These are phyloP conservation scores for Xestobium rufovillosum DNA, from an alignment of 2,888 invertebrate genomes.

Conservation along the genomic window DNA sequence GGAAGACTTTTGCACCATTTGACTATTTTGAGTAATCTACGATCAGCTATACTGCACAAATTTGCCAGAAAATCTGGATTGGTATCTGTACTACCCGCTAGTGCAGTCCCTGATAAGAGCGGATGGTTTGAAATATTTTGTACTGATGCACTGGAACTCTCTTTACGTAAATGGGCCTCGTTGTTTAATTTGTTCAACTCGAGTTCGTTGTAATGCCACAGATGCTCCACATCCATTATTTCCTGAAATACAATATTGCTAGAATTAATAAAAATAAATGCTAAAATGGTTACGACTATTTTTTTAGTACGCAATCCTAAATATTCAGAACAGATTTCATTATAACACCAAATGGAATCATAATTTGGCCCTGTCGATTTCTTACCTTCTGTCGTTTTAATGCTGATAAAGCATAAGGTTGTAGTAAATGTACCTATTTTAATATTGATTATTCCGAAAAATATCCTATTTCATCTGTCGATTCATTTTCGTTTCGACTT, in stretches of 20 bases:
- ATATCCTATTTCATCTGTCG: no score
- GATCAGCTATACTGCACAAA: slow-evolving; percentile 90
- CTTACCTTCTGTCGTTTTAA: no score
- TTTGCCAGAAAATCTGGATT: slow-evolving; percentile 82
- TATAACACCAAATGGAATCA: no score
- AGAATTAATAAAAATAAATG: slow-evolving; percentile 5
- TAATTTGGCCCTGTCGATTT: no score
- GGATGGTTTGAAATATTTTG: slow-evolving; percentile 47
- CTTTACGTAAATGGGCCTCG: slow-evolving; percentile 38
- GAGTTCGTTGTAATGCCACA: slow-evolving; percentile 89
- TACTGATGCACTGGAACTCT: slow-evolving; percentile 40
- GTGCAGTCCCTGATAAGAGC: slow-evolving; percentile 50
- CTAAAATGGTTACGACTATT: no score
- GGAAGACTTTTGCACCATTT: slow-evolving; percentile 98
- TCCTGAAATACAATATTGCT: slow-evolving; percentile 51
- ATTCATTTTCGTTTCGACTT: no score
- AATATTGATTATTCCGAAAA: no score
- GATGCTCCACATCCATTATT: slow-evolving; percentile 93
- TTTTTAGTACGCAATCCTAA: no score
- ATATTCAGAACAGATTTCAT: no score
- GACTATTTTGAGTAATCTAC: slow-evolving; percentile 92
- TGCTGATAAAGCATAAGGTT: no score
- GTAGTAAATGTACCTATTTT: no score
- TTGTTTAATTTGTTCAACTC: slow-evolving; percentile 60
- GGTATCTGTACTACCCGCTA: slow-evolving; percentile 48